Evolutionary conservation across 2,113 vertebrate genomes (phyloP), one percentile per base, ranked within the genome.

Genomic region (Nothobranchius kuhntae): DNA sequence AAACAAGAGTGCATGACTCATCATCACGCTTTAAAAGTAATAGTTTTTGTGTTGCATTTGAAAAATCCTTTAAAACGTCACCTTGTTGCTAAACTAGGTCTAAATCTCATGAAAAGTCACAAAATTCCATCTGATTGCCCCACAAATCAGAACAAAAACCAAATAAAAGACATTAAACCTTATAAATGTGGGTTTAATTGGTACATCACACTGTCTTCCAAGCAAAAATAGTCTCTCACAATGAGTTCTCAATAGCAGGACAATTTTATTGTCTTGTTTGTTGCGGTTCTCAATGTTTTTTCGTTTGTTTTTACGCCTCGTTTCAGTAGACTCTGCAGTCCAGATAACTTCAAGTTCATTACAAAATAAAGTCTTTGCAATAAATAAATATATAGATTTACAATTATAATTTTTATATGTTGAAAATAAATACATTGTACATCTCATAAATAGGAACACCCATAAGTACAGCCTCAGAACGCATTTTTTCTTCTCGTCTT

Each of bases 381-480:
- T 99, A 99, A 99, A 99, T 99, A 98, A 98, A 98, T 98, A 98
- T 95, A 98, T 98, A 97, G 96, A 98, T 94, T 92, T 93, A 95
- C 94, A 96, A 96, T 96, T 94, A 95, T 93, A 96, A 95, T 94
- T 97, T 95, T 96, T 95, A 96, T 97, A 99, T 94, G 96, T 90
- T 87, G 88, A 93, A 98, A 99, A 98, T 98, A 99, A 98, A 99
- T 98, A 98, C 93, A 93, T 96, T 93, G 95, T 98, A 96, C 94
- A 96, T 95, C 95, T 98, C 91, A 97, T 99, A 98, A 98, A 99
- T 99, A 99, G 92, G 94, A 94, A 93, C 93, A 92, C 94, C 93
- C 94, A 93, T 95, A 95, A 95, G 94, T 95, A 97, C 95, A 96
- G 7, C 93, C 93, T 94, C 95, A 92, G 92, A 42, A 42, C 13